Conservation (phyloP, 2,797 vertebrate species). For the Dicrostonyx torquatus region DNA sequence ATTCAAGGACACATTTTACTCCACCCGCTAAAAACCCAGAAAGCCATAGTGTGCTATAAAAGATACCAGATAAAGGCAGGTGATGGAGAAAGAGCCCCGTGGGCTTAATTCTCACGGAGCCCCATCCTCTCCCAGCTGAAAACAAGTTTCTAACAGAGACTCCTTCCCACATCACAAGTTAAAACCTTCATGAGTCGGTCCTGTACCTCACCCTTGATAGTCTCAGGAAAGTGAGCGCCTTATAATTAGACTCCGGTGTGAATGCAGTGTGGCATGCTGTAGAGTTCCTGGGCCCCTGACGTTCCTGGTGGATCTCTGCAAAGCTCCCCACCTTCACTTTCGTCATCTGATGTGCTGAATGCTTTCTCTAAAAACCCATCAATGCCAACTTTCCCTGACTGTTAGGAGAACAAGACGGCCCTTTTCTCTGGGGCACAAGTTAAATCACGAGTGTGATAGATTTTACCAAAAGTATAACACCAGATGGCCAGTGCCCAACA, state of each 20-base stretch:
- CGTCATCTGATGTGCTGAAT: neutral
- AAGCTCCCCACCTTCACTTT: constrained; percentile 47
- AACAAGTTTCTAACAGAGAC: neutral
- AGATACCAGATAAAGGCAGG: neutral
- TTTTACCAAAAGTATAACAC: neutral
- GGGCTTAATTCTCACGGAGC: neutral
- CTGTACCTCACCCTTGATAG: neutral
- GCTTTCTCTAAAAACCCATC: constrained; percentile 37
- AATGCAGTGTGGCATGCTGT: constrained; percentile 13
- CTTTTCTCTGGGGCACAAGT: constrained; percentile 17
- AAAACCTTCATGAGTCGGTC: neutral
- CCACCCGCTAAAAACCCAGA: neutral
- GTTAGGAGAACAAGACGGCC: constrained; percentile 29
- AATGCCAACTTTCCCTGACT: constrained; percentile 32
- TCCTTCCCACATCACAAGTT: neutral
- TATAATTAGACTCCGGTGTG: neutral
- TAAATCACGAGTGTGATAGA: constrained; percentile 30
- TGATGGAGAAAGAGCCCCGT: neutral
- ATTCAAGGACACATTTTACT: neutral
- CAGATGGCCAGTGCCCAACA: constrained; percentile 7
- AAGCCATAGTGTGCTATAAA: neutral
- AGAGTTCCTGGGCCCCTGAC: neutral
- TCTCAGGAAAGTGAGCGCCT: neutral
- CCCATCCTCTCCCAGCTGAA: neutral
- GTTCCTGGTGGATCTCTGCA: neutral